Evolutionary conservation across 2,888 invertebrate species (phyloP).

Genomic region (Entomobrya proxima): DNA sequence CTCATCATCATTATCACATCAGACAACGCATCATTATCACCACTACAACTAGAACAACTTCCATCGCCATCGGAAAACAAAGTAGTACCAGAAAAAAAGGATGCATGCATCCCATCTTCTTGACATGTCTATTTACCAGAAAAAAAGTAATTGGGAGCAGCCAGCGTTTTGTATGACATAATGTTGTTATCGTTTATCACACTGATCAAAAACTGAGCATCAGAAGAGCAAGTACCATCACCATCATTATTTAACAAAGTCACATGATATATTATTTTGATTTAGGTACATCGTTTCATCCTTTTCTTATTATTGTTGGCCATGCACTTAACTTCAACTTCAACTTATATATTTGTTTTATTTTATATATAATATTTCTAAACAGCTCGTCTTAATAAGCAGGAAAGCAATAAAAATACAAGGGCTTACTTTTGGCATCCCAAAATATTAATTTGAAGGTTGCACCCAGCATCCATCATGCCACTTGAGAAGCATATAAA

Average conservation of each 20-base stretch:
- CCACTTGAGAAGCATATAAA: not conserved
- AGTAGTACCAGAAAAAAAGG: not conserved
- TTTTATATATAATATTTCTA: too few relatives aligned
- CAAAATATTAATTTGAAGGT: slow-evolving; percentile 22
- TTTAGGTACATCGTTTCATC: not conserved
- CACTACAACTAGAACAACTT: not conserved
- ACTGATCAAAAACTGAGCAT: slow-evolving; percentile 3
- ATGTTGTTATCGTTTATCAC: slow-evolving; percentile 3
- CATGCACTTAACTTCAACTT: too few relatives aligned
- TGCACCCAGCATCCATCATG: not conserved
- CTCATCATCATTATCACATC: slow-evolving; percentile 24
- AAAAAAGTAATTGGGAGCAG: not conserved
- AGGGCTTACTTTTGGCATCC: not conserved
- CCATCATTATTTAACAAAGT: not conserved
- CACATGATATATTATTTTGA: not conserved
- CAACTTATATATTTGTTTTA: too few relatives aligned
- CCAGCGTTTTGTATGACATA: slow-evolving; percentile 11
- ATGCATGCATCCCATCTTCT: not conserved
- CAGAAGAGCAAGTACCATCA: slow-evolving; percentile 22
- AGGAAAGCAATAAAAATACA: not conserved
- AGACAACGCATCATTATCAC: not conserved
- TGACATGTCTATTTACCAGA: not conserved
- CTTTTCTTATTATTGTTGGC: slow-evolving; percentile 13
- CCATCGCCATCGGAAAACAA: not conserved
- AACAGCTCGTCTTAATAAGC: not conserved